A percentile compares a stretch with the other conserved stretches of the same genome.
Conservation (phyloP, 1,140 invertebrate genomes). For the Drosophila miranda region DNA sequence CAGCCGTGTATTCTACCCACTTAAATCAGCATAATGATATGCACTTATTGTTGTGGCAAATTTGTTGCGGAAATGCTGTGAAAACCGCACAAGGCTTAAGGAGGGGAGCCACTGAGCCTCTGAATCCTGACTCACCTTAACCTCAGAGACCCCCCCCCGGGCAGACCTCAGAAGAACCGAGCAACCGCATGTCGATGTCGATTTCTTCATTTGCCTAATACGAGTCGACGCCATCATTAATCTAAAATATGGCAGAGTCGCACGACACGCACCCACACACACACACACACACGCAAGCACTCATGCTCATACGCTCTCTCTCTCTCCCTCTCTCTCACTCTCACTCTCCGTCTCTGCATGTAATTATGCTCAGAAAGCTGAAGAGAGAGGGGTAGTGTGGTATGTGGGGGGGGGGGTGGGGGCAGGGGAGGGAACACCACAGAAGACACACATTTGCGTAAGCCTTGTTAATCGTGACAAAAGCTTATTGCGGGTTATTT, state of each 20-base stretch:
- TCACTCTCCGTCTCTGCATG: slow-evolving; percentile 38
- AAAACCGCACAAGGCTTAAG: slow-evolving; percentile 58
- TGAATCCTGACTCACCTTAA: slow-evolving; percentile 1
- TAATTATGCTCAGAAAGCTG: slow-evolving; percentile 66
- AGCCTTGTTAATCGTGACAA: slow-evolving; percentile 79
- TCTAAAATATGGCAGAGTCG: slow-evolving; percentile 74
- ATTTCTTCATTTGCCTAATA: slow-evolving; percentile 80
- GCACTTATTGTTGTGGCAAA: slow-evolving; percentile 79
- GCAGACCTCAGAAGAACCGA: neutral
- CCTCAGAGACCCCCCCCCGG: neutral
- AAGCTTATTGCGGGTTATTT: slow-evolving; percentile 80
- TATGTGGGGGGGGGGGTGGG: neutral
- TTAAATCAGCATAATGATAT: slow-evolving; percentile 80
- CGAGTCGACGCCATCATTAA: slow-evolving; percentile 77
- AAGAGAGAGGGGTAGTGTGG: neutral
- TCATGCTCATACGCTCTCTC: slow-evolving; percentile 13
- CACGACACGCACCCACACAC: slow-evolving; percentile 32
- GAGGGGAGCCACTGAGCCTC: slow-evolving; percentile 1
- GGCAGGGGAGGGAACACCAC: slow-evolving; percentile 6
- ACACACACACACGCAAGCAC: neutral
- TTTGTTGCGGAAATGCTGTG: slow-evolving; percentile 76
- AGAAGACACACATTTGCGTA: slow-evolving; percentile 62
- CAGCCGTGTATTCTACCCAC: slow-evolving; percentile 31
- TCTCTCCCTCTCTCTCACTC: neutral
- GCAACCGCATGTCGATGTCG: slow-evolving; percentile 70